These are phyloP conservation scores for Taeniopygia guttata DNA, from an alignment of 2,797 vertebrate genomes.

Conservation along the genomic window DNA sequence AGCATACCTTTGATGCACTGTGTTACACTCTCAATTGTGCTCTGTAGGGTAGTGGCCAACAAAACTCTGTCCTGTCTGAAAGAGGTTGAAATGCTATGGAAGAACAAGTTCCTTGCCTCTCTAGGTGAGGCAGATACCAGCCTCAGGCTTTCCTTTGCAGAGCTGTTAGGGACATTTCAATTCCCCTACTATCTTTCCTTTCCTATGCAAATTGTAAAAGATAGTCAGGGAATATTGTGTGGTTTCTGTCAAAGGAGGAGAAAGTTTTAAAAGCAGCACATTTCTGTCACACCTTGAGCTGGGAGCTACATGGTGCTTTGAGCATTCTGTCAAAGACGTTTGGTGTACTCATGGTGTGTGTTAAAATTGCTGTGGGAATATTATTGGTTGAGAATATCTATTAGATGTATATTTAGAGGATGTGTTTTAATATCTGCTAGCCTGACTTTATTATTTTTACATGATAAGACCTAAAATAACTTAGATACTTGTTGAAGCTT, in stretches of 20 bases:
- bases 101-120: background rate
- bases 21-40: background rate
- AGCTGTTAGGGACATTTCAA: background rate
- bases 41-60: background rate
- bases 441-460: conserved; percentile 23
- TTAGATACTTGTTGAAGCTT: background rate
- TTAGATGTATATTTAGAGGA: background rate
- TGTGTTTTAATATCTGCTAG: conserved; percentile 28
- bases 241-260: background rate
- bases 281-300: background rate
- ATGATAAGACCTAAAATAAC: background rate
- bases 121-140: background rate
- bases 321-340: background rate
- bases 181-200: background rate
- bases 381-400: background rate
- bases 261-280: background rate
- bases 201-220: background rate
- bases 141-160: background rate
- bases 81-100: background rate
- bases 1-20: background rate
- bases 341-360: background rate
- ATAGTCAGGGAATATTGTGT: background rate
- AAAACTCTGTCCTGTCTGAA: background rate
- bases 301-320: background rate
- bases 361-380: conserved; percentile 5